Conservation (phyloP, 2,113 vertebrate genomes). For the Muntiacus reevesi region DNA sequence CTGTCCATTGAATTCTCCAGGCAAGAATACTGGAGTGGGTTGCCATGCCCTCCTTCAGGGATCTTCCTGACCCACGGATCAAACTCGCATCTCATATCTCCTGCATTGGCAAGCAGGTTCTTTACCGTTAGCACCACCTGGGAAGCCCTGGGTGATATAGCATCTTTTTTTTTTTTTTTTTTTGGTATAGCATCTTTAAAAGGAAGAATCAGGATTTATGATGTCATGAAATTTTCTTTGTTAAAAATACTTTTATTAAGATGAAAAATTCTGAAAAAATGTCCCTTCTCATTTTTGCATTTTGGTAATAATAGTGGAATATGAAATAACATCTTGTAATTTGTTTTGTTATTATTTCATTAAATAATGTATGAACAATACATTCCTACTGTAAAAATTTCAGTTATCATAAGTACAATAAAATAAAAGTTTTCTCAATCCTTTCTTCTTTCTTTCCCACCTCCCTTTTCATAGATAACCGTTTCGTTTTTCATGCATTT, state of each 20-base stretch:
- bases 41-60: not conserved
- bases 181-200: conserved; percentile 1
- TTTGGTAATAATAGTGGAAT: not conserved
- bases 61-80: not conserved
- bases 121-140: not conserved
- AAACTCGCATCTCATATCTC: not conserved
- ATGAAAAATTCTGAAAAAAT: not conserved
- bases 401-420: not conserved
- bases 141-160: not conserved
- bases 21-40: not conserved
- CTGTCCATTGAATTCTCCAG: not conserved
- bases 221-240: not conserved
- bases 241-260: not conserved
- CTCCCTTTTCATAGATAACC: not conserved
- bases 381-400: not conserved
- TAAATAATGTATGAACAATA: not conserved
- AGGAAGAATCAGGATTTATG: not conserved
- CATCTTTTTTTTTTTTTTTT: no score
- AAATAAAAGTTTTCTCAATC: not conserved
- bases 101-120: not conserved
- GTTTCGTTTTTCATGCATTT: not conserved
- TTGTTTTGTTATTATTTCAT: not conserved
- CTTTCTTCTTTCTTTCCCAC: not conserved
- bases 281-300: not conserved
- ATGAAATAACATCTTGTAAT: not conserved